Base-by-base conservation (phyloP, 2,797 vertebrate species). In the Sebastes itinus region DNA sequence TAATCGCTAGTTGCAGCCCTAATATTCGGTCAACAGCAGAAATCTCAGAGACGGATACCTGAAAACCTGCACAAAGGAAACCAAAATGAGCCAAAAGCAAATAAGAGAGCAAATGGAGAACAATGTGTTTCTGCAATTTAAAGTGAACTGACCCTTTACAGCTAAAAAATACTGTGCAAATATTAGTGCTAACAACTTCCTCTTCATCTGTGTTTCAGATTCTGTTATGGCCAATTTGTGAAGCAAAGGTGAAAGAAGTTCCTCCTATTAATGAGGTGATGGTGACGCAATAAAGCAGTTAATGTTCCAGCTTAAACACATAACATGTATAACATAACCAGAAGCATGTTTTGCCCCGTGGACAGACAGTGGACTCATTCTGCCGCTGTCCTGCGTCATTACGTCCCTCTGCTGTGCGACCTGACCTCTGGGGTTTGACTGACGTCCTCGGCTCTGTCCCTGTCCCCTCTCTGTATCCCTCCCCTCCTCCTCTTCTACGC, bases 121-220 rank as follows among this genome's bases (percentile, higher is more conserved):
- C 4, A 69, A 58, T 52, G 1, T 56, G 6, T 63, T 38, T 69
- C 30, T 52, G 4, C 49, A 12, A 14, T 64, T 75, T 25, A 27
- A 20, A 6, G 28, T 55, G 54, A 49, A 63, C 27, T 62, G 54
- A 7, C 7, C 35, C 68, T 63, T 62, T 68, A 56, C 69, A 72
- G 46, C 3, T 22, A 30, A 72, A 54, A 56, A 58, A 28, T 27
- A 18, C 69, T 22, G 35, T 66, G 11, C 14, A 13, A 35, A 38
- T 20, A 66, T 67, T 11, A 7, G 25, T 6, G 13, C 80, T 88
- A 79, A 88, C 70, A 56, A 56, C 64, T 63, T 85, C 59, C 70
- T 72, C 62, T 78, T 88, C 12, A 27, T 89, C 55, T 93, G 83
- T 91, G 81, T 95, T 94, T 88, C 89, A 94, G 93, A 89, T 81